phyloP scores from a whole-genome alignment of 2,888 invertebrate species.

The Stenotaenia linearis region DNA sequence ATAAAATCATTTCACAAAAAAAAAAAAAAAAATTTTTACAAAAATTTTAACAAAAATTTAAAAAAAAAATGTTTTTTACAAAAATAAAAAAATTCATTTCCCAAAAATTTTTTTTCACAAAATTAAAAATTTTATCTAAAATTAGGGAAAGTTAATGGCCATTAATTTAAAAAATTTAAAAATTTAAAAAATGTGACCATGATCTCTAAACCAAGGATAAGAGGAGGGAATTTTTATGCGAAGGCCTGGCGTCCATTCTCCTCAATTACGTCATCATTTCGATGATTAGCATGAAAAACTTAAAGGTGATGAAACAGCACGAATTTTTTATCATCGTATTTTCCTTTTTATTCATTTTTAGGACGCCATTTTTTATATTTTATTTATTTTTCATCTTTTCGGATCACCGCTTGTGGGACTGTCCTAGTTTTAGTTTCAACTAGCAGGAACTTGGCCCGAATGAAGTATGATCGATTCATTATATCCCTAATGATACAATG shows the following conservation, averaged over 20 bases:
- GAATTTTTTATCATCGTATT: background rate
- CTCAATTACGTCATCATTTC: background rate
- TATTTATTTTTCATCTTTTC: background rate
- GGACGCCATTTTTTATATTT: background rate
- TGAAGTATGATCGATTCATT: slow-evolving; percentile 16
- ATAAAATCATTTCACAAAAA: no score
- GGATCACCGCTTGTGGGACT: slow-evolving; percentile 10
- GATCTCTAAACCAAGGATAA: background rate
- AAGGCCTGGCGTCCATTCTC: slow-evolving; percentile 14
- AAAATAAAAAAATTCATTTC: background rate
- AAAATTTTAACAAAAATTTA: no score
- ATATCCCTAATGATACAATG: slow-evolving; percentile 8
- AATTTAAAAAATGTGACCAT: background rate
- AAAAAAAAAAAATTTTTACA: no score
- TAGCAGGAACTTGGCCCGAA: slow-evolving; percentile 18
- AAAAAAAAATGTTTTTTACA: background rate
- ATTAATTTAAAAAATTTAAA: no score
- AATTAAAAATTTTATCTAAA: no score
- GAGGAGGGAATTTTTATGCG: background rate
- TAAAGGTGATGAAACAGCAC: background rate
- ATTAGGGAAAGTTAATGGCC: background rate
- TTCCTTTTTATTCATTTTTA: background rate
- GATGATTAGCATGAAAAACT: background rate
- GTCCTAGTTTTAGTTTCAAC: slow-evolving; percentile 23
- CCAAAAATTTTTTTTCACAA: background rate